Evolutionary conservation across 1,140 invertebrate species (phyloP).

Genomic region (Aricia agestis): DNA sequence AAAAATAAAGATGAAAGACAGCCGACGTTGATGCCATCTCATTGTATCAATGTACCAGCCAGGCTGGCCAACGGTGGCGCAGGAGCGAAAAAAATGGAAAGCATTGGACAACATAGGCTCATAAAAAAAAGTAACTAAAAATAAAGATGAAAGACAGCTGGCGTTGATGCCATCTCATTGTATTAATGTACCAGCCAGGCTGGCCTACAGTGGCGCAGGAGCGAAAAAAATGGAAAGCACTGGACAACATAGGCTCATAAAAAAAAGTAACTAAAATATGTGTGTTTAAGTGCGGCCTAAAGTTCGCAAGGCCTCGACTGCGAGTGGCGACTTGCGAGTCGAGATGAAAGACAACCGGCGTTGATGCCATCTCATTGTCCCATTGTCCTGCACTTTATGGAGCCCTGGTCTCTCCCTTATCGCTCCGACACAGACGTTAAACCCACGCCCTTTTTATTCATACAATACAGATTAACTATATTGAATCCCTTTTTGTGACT

Average conservation of each 20-base stretch:
- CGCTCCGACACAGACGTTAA: constrained; percentile 60
- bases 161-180: too few relatives aligned
- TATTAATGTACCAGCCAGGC: too few relatives aligned
- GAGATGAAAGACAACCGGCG: constrained; percentile 36
- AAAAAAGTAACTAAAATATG: too few relatives aligned
- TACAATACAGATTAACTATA: constrained; percentile 17
- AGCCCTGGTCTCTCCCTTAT: constrained; percentile 56
- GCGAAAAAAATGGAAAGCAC: too few relatives aligned
- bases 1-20: constrained; percentile 24
- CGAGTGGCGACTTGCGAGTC: neutral
- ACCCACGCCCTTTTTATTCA: constrained; percentile 61
- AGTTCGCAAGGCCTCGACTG: constrained; percentile 34
- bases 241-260: too few relatives aligned
- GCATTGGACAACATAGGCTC: too few relatives aligned
- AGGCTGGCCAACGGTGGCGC: too few relatives aligned
- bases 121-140: too few relatives aligned
- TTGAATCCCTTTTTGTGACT: constrained; percentile 33
- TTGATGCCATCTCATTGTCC: constrained; percentile 41
- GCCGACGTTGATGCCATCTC: constrained; percentile 48
- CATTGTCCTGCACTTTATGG: constrained; percentile 59
- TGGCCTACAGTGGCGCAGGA: too few relatives aligned
- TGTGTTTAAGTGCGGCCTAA: too few relatives aligned
- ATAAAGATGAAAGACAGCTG: too few relatives aligned
- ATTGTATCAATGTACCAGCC: constrained; percentile 44
- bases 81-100: too few relatives aligned